Base-by-base conservation (phyloP, 2,113 vertebrate genomes). In the Cryptotis parvus region DNA sequence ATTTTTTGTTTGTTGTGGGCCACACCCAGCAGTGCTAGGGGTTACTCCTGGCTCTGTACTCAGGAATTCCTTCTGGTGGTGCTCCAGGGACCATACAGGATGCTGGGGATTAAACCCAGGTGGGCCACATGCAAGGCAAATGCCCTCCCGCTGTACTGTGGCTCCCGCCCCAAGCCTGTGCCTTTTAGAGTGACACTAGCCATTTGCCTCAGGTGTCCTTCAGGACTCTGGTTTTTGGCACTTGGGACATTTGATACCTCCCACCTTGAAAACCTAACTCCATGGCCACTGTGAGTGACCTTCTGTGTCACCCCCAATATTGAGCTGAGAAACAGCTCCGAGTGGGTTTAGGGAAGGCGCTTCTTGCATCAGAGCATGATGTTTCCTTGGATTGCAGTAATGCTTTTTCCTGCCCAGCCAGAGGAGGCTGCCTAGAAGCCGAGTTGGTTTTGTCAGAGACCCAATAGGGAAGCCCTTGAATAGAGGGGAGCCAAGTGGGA, bases 401-500 rank as follows among this genome's bases (percentile, higher is more conserved):
- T 96, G 83, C 2, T 91, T 84, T 92, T 90, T 63, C 78, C 90
- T 87, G 29, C 3, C 70, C 66, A 43, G 52, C 70, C 3, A n/a
- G 74, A 29, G 14, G 91, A 72, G 91, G 80, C 86, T 81, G 79
- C 72, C 29, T 78, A 52, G 72, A 84, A 14, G 15, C 27, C 63
- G 69, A 89, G 55, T 63, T 84, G 63, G 22, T 77, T 91, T 92
- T 85, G 58, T 65, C 41, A 55, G 91, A 45, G 92, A 45, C 68
- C 24, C 66, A 27, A 20, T n/a, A 85, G 94, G 89, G 87, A 91
- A 92, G 70, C 39, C 72, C 4, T 1, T 9, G 63, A 94, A 81
- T 81, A 84, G 88, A 94, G 33, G 45, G 31, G 86, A 94, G 52
- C 33, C 65, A n/a, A 33, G 90, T 95, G 90, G 74, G 87, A 39